phyloP scores from a whole-genome alignment of 1,140 invertebrate species.

The Saccostrea echinata region DNA sequence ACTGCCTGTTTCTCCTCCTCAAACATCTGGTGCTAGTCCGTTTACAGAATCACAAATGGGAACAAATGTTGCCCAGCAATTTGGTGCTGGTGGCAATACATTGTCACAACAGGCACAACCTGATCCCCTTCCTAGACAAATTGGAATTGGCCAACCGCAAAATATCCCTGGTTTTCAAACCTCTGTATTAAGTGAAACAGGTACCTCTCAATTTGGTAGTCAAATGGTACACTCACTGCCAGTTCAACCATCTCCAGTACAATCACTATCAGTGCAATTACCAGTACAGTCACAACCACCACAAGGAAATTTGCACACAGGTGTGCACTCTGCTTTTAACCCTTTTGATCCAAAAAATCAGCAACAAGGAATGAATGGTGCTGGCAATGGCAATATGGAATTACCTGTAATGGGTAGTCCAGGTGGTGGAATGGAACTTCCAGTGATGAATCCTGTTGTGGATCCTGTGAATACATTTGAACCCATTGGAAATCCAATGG shows the following conservation, averaged over 20 bases:
- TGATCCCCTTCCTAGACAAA: background rate
- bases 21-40: background rate
- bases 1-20: background rate
- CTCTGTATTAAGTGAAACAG: background rate
- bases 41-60: background rate
- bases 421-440: conserved; percentile 7
- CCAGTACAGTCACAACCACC: background rate
- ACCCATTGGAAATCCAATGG: background rate
- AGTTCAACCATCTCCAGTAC: background rate
- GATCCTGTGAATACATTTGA: conserved; percentile 1
- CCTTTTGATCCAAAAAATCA: background rate
- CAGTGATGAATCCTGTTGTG: background rate
- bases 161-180: background rate
- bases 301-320: conserved; percentile 2
- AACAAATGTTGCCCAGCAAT: background rate
- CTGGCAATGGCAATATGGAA: background rate
- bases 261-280: background rate
- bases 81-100: background rate
- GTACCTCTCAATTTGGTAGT: conserved; percentile 2
- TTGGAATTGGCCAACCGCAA: background rate
- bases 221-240: background rate
- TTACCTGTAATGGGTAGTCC: conserved; percentile 1
- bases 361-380: background rate
- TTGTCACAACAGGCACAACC: background rate
- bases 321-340: background rate